phyloP scores from a whole-genome alignment of 2,113 vertebrate species.

The Penelope pileata region DNA sequence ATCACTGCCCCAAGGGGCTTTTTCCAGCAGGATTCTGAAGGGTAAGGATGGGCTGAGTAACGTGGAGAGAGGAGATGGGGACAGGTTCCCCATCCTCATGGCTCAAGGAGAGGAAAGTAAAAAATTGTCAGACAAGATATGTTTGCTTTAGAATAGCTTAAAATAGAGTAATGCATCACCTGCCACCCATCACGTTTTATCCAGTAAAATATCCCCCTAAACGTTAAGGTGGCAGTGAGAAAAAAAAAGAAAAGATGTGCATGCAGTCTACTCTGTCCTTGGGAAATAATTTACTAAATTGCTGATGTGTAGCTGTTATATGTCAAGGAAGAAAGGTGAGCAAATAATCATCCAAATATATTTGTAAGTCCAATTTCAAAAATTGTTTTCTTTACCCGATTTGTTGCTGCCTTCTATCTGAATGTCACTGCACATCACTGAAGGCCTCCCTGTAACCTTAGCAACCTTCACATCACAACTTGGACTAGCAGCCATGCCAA shows the following conservation, averaged over 20 bases:
- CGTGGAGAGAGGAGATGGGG: background rate
- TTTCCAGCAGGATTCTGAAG: background rate
- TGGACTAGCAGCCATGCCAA: background rate
- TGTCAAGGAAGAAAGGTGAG: background rate
- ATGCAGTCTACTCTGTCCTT: background rate
- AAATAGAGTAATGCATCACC: background rate
- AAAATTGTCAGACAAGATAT: background rate
- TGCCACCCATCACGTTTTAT: background rate
- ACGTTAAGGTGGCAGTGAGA: fast-evolving
- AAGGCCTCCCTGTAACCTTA: background rate
- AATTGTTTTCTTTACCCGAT: background rate
- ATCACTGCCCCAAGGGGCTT: background rate
- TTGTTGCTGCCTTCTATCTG: background rate
- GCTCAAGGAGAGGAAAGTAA: background rate
- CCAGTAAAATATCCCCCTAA: background rate
- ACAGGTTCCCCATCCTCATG: background rate
- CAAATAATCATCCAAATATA: background rate
- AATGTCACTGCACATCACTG: background rate
- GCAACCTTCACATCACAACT: background rate
- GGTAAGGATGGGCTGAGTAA: background rate
- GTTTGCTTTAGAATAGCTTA: background rate
- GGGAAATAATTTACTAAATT: background rate
- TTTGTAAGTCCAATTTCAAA: background rate
- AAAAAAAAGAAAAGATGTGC: background rate
- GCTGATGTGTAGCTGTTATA: background rate